These are phyloP conservation scores for Falco naumanni DNA, from an alignment of 2,797 vertebrate genomes.

Conservation along the genomic window DNA sequence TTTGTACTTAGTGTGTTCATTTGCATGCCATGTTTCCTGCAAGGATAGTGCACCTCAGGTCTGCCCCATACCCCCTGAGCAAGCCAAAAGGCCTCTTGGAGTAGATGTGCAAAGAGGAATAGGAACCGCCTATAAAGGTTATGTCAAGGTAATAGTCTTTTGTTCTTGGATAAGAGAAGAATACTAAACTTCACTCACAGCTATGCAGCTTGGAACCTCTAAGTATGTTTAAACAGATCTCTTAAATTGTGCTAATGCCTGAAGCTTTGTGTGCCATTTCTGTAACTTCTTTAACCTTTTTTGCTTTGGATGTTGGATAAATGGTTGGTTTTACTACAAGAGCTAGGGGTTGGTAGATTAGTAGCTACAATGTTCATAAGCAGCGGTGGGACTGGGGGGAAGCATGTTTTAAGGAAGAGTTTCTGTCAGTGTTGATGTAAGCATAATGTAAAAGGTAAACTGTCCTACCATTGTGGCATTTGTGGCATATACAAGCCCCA, in stretches of 20 bases:
- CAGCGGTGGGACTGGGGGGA: fast-evolving
- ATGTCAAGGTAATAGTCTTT: slow-evolving; percentile 87
- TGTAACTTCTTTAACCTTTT: neutral
- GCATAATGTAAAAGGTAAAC: neutral
- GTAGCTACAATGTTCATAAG: neutral
- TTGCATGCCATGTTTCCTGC: slow-evolving; percentile 94
- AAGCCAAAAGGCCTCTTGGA: slow-evolving; percentile 93
- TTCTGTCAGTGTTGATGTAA: neutral
- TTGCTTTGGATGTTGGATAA: slow-evolving; percentile 41
- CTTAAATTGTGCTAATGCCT: neutral
- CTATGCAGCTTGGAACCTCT: neutral
- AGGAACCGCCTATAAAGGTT: slow-evolving; percentile 96
- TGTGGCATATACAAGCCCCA: neutral
- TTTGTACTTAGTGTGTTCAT: slow-evolving; percentile 88
- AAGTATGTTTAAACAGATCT: neutral
- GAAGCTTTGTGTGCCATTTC: neutral
- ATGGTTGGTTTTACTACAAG: neutral
- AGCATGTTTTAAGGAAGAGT: neutral
- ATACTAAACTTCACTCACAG: neutral
- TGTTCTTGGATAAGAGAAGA: neutral
- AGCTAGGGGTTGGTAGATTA: neutral
- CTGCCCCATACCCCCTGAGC: slow-evolving; percentile 95
- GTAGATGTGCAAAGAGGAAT: slow-evolving; percentile 96
- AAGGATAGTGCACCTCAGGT: slow-evolving; percentile 93
- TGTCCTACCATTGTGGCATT: neutral